These are phyloP conservation scores for Tinea pellionella DNA, from an alignment of 2,888 invertebrate species.

Conservation along the genomic window DNA sequence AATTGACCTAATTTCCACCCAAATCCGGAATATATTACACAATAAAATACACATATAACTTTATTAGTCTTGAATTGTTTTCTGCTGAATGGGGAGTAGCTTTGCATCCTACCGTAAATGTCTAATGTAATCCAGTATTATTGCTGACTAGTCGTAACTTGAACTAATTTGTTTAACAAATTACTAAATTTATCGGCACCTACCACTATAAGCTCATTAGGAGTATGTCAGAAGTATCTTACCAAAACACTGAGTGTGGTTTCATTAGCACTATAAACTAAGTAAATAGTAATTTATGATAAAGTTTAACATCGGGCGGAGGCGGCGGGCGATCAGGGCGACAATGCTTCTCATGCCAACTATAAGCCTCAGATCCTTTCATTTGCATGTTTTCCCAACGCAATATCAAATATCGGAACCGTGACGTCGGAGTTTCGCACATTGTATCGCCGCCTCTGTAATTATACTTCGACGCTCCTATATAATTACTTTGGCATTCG, in stretches of 20 bases:
- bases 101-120: background rate
- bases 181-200: background rate
- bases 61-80: too few species aligned
- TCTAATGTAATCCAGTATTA: background rate
- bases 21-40: background rate
- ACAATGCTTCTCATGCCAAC: background rate
- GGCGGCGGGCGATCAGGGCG: background rate
- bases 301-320: background rate
- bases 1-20: background rate
- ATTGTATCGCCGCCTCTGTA: constrained; percentile 33
- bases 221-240: background rate
- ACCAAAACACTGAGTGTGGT: background rate
- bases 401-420: constrained; percentile 46
- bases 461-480: constrained; percentile 40
- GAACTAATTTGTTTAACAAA: background rate
- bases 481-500: constrained; percentile 35
- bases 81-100: background rate
- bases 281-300: constrained; percentile 10
- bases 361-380: constrained; percentile 38
- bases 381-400: constrained; percentile 52
- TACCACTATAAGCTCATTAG: background rate
- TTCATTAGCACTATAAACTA: background rate
- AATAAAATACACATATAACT: background rate
- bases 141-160: background rate
- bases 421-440: constrained; percentile 22